Base-by-base conservation (phyloP, 2,797 vertebrate species). In the Adelosebastes latens region DNA sequence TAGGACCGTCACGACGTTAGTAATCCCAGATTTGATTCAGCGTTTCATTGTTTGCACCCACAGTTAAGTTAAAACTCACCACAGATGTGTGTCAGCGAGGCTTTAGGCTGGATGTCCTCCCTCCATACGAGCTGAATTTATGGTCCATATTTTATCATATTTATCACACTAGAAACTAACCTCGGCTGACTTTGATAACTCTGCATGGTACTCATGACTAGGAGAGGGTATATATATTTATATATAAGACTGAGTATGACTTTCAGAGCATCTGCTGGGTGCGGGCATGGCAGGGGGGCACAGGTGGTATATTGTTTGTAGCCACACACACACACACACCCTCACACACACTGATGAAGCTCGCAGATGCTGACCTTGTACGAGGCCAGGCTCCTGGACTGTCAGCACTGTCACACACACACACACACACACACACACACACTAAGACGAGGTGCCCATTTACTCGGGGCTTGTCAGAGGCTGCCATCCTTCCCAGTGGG, bases 251-350 rank as follows among this genome's bases (percentile, higher is more conserved):
- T 63, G 80, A 77, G 79, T 89, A 93, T 94, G 92, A 94, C 92
- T 93, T 95, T 95, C 91, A 93, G 92, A 95, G 93, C 94, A 93
- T 94, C 94, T 95, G 94, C 90, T 94, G 89, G 90, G 83, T 92
- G 92, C 70, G 22, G 91, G 84, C 91, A 90, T 92, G 89, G 92
- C 91, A 85, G 94, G 92, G 89, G 93, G 90, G 91, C 93, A 93
- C 93, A 94, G 93, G 93, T 94, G 93, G 91, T 93, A 81, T 90
- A 93, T 94, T 94, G 93, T 94, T 93, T 91, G 82, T 88, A 85
- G 64, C 72, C 84, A 55, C 89, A 79, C 84, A 76, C 85, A 85
- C 32, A 32, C 32, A 36, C 36, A 39, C 36, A 39, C 36, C 36
- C 36, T 39, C 79, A 59, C 67, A 75, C 68, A 86, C 86, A 74